Percentiles rank a stretch among this genome's conserved stretches.
phyloP scores from a whole-genome alignment of 2,888 invertebrate species.

The Macrosiphum euphorbiae region DNA sequence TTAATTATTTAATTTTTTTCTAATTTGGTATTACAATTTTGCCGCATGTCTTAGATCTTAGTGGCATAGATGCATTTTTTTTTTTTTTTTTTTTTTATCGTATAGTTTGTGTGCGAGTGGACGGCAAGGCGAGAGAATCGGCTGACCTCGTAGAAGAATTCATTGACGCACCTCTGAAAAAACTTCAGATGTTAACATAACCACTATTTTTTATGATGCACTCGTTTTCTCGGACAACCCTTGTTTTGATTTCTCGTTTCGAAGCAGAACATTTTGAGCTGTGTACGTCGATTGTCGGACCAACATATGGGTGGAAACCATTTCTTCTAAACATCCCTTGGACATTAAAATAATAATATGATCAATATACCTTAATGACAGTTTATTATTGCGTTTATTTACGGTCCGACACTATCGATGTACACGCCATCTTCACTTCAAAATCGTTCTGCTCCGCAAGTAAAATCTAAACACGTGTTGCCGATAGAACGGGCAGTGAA shows the following conservation, averaged over 20 bases:
- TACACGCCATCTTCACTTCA: not conserved
- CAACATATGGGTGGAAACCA: not conserved
- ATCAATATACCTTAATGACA: not conserved
- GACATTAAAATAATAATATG: not conserved
- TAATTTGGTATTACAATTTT: not conserved
- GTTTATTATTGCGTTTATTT: not conserved
- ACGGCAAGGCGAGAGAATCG: not conserved
- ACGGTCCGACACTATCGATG: not conserved
- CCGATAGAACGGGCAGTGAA: not conserved
- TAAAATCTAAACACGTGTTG: not conserved
- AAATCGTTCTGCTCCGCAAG: not conserved
- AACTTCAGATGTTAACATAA: not conserved
- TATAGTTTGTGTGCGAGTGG: not conserved
- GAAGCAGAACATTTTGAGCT: not conserved
- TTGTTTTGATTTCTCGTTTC: not conserved
- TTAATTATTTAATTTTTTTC: not conserved
- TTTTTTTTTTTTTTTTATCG: slow-evolving; percentile 9
- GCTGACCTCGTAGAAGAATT: not conserved
- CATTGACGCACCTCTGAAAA: not conserved
- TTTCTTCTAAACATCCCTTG: not conserved
- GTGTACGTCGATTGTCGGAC: not conserved
- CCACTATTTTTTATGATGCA: not conserved
- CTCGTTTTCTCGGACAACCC: not conserved
- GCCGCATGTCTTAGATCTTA: slow-evolving; percentile 7
- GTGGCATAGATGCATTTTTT: slow-evolving; percentile 6